Conservation (phyloP, 37 sponge, comb jelly and placozoan genomes). For the Chondrilla cf. caribensis region DNA sequence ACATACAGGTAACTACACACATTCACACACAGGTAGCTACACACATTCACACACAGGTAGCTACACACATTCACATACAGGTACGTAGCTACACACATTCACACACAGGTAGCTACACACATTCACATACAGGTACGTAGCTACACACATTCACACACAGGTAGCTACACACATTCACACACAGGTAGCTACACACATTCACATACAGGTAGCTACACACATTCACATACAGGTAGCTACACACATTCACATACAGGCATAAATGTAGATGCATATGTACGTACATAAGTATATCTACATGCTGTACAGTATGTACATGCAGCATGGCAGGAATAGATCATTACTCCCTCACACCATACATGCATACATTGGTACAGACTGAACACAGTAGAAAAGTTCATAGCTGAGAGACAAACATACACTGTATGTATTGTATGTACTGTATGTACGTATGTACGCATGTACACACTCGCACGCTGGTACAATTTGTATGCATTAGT, state of each 20-base stretch:
- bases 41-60: slow-evolving; percentile 28
- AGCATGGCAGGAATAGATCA: no score
- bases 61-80: not conserved
- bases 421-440: no score
- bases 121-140: slow-evolving; percentile 39
- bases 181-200: not conserved
- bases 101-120: slow-evolving; percentile 43
- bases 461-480: slow-evolving; percentile 6
- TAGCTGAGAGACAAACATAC: no score
- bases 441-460: slow-evolving; percentile 8
- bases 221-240: slow-evolving; percentile 5
- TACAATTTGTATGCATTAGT: no score
- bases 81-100: not conserved
- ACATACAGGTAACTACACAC: slow-evolving; percentile 42
- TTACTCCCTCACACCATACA: no score
- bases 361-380: no score
- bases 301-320: no score
- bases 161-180: no score
- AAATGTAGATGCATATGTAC: not conserved
- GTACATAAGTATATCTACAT: slow-evolving; percentile 12
- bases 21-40: slow-evolving; percentile 44
- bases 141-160: not conserved
- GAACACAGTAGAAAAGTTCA: no score
- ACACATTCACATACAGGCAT: not conserved
- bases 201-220: not conserved